These are phyloP conservation scores for Platysternon megacephalum DNA, from an alignment of 2,113 vertebrate species.

Conservation along the genomic window DNA sequence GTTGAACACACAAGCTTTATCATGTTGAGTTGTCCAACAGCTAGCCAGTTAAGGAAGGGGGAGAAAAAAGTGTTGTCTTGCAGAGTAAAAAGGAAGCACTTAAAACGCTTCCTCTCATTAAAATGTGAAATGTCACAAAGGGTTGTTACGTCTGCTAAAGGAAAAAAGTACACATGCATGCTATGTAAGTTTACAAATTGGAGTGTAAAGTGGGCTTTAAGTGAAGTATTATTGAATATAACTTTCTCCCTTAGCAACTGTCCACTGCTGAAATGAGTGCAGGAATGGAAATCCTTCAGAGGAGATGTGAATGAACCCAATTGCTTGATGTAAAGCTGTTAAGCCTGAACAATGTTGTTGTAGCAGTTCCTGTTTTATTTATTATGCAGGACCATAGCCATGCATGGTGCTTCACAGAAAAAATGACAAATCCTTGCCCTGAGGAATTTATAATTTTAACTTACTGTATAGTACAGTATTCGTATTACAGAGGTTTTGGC, in stretches of 20 bases:
- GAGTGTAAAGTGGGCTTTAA: background rate
- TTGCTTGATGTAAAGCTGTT: background rate
- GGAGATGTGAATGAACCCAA: background rate
- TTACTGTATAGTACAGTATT: background rate
- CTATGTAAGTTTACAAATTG: background rate
- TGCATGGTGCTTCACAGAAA: background rate
- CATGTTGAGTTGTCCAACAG: background rate
- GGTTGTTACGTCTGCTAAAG: background rate
- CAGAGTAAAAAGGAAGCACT: background rate
- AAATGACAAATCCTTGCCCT: background rate
- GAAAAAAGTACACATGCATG: background rate
- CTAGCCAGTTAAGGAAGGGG: background rate
- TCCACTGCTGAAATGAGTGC: background rate
- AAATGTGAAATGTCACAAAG: background rate
- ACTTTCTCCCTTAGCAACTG: background rate
- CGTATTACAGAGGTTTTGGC: background rate
- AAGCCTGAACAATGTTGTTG: background rate
- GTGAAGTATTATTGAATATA: background rate
- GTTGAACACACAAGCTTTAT: background rate
- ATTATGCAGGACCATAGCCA: background rate
- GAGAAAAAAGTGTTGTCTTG: background rate
- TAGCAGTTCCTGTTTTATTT: background rate
- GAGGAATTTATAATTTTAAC: background rate
- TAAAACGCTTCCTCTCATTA: background rate
- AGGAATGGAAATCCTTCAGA: background rate